Percentiles rank a stretch among this genome's conserved stretches.
Evolutionary conservation across 2,797 vertebrate species (phyloP).

Genomic region (Zenarchopterus dispar): DNA sequence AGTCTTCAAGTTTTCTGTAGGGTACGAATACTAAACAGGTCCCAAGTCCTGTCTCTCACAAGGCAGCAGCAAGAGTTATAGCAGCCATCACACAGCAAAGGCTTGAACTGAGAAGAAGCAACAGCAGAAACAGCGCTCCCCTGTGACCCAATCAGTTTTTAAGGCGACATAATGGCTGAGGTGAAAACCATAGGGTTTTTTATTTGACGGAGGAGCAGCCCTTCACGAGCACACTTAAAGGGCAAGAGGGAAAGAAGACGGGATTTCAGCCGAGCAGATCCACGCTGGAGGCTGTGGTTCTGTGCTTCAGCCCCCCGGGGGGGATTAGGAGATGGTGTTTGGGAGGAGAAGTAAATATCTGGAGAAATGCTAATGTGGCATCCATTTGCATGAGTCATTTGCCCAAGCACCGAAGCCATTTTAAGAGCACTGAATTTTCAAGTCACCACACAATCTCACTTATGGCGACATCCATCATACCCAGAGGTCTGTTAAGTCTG

Average conservation of each 20-base stretch:
- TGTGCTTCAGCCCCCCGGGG: neutral
- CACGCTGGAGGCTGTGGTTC: neutral
- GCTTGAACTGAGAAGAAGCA: slow-evolving; percentile 15
- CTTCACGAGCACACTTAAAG: slow-evolving; percentile 22
- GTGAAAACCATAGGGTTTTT: slow-evolving; percentile 30
- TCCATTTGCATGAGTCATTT: slow-evolving; percentile 74
- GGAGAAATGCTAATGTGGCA: slow-evolving; percentile 66
- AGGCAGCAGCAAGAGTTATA: neutral
- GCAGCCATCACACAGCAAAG: slow-evolving; percentile 3
- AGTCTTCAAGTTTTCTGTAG: neutral
- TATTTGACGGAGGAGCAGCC: slow-evolving; percentile 30
- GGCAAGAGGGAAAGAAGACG: neutral
- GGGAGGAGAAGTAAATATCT: slow-evolving; percentile 54
- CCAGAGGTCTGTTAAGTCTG: slow-evolving; percentile 11
- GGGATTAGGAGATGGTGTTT: slow-evolving; percentile 25
- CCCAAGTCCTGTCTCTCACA: neutral
- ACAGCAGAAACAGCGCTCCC: slow-evolving; percentile 27
- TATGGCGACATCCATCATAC: slow-evolving; percentile 41
- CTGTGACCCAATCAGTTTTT: slow-evolving; percentile 32
- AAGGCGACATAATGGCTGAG: slow-evolving; percentile 32
- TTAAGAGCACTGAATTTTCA: slow-evolving; percentile 56
- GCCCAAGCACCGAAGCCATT: slow-evolving; percentile 66
- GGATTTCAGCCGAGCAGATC: slow-evolving; percentile 15
- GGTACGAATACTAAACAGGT: neutral
- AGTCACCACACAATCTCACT: slow-evolving; percentile 36